Percentiles rank a stretch among this genome's conserved stretches.
Evolutionary conservation across 2,888 invertebrate species (phyloP).

Genomic region (Dynastes hyllus): DNA sequence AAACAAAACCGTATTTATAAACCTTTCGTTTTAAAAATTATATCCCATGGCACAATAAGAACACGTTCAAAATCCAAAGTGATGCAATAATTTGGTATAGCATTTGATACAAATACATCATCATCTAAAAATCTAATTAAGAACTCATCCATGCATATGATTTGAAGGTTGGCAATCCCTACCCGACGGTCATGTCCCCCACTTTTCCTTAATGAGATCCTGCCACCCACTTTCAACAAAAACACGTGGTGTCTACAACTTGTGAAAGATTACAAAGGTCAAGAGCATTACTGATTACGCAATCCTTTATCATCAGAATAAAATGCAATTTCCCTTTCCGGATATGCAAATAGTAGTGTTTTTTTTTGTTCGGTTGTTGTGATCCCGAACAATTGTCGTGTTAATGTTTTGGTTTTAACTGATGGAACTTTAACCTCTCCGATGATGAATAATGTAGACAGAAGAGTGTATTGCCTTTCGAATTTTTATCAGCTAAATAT

Average conservation of each 20-base stretch:
- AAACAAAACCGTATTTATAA: too few relatives aligned
- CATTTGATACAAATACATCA: slow-evolving; percentile 4
- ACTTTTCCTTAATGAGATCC: slow-evolving; percentile 37
- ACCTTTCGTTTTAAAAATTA: too few relatives aligned
- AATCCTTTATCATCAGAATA: slow-evolving; percentile 57
- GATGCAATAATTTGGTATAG: not conserved
- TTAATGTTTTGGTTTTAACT: not conserved
- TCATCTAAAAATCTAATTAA: slow-evolving; percentile 39
- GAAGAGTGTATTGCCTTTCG: not conserved
- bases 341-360: slow-evolving; percentile 44
- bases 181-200: slow-evolving; percentile 36
- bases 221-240: slow-evolving; percentile 61
- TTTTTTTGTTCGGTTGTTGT: slow-evolving; percentile 6
- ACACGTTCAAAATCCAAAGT: too few relatives aligned
- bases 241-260: slow-evolving; percentile 65
- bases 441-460: slow-evolving; percentile 4
- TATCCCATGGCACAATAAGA: too few relatives aligned
- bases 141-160: slow-evolving; percentile 46
- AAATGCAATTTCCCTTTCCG: slow-evolving; percentile 55
- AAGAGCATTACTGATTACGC: slow-evolving; percentile 62
- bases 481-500: not conserved
- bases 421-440: not conserved
- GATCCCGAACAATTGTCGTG: slow-evolving; percentile 8
- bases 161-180: slow-evolving; percentile 44
- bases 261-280: slow-evolving; percentile 62